A percentile compares a stretch with the other conserved stretches of the same genome.
phyloP scores from a whole-genome alignment of 2,113 vertebrate genomes.

The Zosterops lateralis region DNA sequence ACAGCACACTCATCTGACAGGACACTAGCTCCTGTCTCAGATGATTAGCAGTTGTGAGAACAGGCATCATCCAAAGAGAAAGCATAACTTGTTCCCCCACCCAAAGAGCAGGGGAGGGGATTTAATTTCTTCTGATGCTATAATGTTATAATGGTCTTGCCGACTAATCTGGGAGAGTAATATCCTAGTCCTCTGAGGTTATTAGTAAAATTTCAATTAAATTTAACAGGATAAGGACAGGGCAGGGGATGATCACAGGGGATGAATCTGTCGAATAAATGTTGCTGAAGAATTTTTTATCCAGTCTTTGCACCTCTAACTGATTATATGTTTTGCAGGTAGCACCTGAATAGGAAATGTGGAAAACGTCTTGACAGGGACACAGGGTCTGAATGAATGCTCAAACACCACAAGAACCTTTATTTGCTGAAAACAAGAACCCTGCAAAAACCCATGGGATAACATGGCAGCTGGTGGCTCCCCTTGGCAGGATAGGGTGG shows the following conservation, averaged over 20 bases:
- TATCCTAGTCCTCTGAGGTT: not conserved
- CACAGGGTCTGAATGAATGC: not conserved
- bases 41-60: not conserved
- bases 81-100: not conserved
- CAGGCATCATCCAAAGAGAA: not conserved
- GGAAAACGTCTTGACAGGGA: not conserved
- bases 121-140: not conserved
- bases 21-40: not conserved
- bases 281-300: not conserved
- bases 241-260: not conserved
- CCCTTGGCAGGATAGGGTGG: not conserved
- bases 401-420: not conserved
- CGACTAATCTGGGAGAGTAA: not conserved
- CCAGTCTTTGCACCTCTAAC: not conserved
- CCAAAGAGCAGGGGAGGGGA: not conserved
- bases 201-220: not conserved
- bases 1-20: not conserved
- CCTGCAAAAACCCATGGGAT: not conserved
- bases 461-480: not conserved
- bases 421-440: not conserved
- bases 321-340: not conserved
- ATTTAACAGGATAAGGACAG: not conserved
- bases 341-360: not conserved
- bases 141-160: not conserved
- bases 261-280: not conserved